These are phyloP conservation scores for Aphelenchoides fujianensis DNA, from an alignment of 1,140 invertebrate genomes.

Conservation along the genomic window DNA sequence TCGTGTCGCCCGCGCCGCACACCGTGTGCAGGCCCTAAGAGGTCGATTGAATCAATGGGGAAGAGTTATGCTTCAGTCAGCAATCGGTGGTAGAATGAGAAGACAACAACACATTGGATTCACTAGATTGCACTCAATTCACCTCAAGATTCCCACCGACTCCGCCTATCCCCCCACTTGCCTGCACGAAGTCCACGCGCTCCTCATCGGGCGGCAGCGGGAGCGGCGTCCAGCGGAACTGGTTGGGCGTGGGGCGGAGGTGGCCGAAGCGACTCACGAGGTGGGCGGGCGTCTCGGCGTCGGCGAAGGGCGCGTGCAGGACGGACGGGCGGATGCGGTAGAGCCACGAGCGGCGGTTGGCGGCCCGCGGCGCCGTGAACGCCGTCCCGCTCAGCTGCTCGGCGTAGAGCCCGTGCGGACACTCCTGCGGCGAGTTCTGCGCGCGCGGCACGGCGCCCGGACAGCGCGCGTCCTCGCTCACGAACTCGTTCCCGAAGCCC, in stretches of 20 bases:
- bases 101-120: no score
- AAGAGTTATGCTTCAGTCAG: constrained; percentile 13
- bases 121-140: no score
- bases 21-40: constrained; percentile 77
- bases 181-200: no score
- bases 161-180: no score
- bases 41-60: constrained; percentile 11
- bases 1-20: constrained; percentile 84
- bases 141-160: no score
- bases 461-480: constrained; percentile 80
- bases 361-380: constrained; percentile 82
- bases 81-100: no score
- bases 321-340: constrained; percentile 90
- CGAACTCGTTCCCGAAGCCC: constrained; percentile 89
- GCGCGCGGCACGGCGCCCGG: constrained; percentile 78
- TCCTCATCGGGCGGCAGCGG: constrained; percentile 73
- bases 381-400: constrained; percentile 93
- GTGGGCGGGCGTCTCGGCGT: constrained; percentile 62
- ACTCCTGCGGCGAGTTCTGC: constrained; percentile 84
- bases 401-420: constrained; percentile 88
- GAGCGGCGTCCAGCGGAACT: constrained; percentile 88
- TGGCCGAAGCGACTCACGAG: constrained; percentile 59
- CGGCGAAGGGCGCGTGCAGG: constrained; percentile 74
- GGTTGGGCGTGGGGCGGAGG: constrained; percentile 58
- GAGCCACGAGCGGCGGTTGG: constrained; percentile 83